Percentiles rank a stretch among this genome's conserved stretches.
Evolutionary conservation across 2,888 invertebrate species (phyloP).

Genomic region (Nymphalis c-album): DNA sequence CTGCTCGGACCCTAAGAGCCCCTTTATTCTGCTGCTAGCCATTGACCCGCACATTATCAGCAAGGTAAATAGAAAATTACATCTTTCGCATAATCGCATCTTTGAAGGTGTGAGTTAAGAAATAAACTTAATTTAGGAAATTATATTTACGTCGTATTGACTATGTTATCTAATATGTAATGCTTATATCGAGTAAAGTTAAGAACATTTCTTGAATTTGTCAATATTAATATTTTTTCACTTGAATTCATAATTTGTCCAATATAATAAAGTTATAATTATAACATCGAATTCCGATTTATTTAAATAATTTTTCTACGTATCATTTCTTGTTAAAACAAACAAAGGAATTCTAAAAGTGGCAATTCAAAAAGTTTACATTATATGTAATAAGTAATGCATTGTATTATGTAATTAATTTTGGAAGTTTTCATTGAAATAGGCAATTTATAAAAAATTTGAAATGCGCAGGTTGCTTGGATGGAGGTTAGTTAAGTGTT

Average conservation of each 20-base stretch:
- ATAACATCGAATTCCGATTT: too few species aligned
- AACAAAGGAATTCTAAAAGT: too few species aligned
- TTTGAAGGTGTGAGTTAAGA: too few species aligned
- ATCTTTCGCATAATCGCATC: too few species aligned
- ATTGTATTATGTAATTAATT: neutral
- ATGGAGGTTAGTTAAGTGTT: slow-evolving; percentile 81
- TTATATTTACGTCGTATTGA: too few species aligned
- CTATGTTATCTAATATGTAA: neutral
- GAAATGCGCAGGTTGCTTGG: slow-evolving; percentile 82
- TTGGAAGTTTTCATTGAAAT: slow-evolving; percentile 24
- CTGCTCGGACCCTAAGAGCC: slow-evolving; percentile 95
- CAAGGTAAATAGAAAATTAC: slow-evolving; percentile 82
- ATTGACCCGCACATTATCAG: slow-evolving; percentile 99
- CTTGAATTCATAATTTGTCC: neutral
- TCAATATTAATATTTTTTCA: neutral
- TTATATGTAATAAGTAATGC: neutral
- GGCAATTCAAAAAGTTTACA: too few species aligned
- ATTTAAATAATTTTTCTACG: too few species aligned
- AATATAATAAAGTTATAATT: too few species aligned
- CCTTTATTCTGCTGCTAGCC: slow-evolving; percentile 97
- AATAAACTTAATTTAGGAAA: too few species aligned
- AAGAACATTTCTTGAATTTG: too few species aligned
- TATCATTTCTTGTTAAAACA: too few species aligned
- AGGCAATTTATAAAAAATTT: slow-evolving; percentile 53
- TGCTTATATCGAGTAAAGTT: too few species aligned